phyloP scores from a whole-genome alignment of 2,888 invertebrate genomes.

The Caenorhabditis doughertyi region DNA sequence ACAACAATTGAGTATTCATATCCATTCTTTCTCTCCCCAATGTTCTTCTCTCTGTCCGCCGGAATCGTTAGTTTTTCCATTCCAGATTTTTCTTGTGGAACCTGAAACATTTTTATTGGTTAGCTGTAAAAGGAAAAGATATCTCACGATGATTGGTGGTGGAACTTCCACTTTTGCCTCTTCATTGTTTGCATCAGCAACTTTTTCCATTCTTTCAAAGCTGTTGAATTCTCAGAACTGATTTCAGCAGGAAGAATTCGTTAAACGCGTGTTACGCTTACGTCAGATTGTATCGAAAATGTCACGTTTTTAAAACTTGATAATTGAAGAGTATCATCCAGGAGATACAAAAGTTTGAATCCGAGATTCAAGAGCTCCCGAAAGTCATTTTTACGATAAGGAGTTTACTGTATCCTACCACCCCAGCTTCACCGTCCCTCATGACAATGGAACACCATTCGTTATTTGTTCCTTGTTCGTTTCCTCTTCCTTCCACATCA shows the following conservation, averaged over 20 bases:
- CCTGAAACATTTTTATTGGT: background rate
- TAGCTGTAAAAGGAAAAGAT: background rate
- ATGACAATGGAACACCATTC: background rate
- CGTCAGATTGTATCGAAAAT: too few relatives aligned
- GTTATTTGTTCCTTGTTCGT: conserved; percentile 21
- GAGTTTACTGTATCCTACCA: too few relatives aligned
- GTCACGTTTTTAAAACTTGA: too few relatives aligned
- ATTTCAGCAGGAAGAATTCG: too few relatives aligned
- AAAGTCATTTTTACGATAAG: too few relatives aligned
- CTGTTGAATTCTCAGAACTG: conserved; percentile 3
- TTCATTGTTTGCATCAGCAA: conserved; percentile 18
- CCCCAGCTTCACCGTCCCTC: background rate
- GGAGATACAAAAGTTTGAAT: too few relatives aligned
- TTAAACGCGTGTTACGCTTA: too few relatives aligned
- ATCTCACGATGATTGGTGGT: conserved; percentile 7
- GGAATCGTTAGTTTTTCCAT: conserved; percentile 35
- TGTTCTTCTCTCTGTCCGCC: conserved; percentile 46
- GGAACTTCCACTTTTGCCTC: conserved; percentile 26
- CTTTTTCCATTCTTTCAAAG: conserved; percentile 26
- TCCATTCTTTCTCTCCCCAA: conserved; percentile 44
- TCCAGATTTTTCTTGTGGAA: conserved; percentile 19
- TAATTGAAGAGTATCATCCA: too few relatives aligned
- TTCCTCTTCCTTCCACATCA: conserved; percentile 14
- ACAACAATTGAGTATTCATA: conserved; percentile 54
- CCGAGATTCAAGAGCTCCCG: too few relatives aligned